Base-by-base conservation (phyloP, 1,140 invertebrate genomes). In the Acromyrmex heyeri region DNA sequence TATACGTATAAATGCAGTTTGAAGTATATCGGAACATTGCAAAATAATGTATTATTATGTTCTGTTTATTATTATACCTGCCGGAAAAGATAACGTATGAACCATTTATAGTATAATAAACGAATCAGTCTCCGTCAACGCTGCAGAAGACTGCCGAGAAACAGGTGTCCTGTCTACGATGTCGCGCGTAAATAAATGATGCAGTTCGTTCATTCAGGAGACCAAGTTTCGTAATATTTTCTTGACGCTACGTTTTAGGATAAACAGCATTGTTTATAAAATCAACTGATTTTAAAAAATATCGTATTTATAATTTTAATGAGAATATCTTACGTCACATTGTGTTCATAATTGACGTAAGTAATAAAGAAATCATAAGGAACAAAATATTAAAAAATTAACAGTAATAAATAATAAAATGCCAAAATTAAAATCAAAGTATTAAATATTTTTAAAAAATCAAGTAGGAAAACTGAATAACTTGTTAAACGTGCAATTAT, bases 141-240 rank as follows among this genome's bases (percentile, higher is more conserved):
- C 24, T 38, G 59, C 21, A 30, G n/a, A 24, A 57, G 61, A 70
- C 64, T 61, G 62, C 59, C 44, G 57, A 85, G 77, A 77, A 82
- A 75, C 65, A 81, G 86, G 65, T 85, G 87, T 92, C 90, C 91
- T 78, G 89, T 92, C 91, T 90, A 77, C 89, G 81, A 90, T 38
- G 61, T 38, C 44, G 48, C 62, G 64, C 48, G 57, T 64, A 79
- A 86, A 88, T 86, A 89, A 89, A 85, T 78, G 82, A 85, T 85
- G 82, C 75, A 78, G 72, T 67, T 78, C 73, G 82, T 78, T 34
- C 82, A 78, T 78, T 18, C 50, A 57, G 59, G 61, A 21, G 48
- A 85, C 21, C 30, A 78, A 65, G 73, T 78, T 85, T 18, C 38
- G 34, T n/a, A 34, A 83, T 75, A 83, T 61, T 83, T 83, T 83